Percentiles rank a stretch among this genome's conserved stretches.
phyloP scores from a whole-genome alignment of 2,113 vertebrate genomes.

The Protomyctophum bolini region DNA sequence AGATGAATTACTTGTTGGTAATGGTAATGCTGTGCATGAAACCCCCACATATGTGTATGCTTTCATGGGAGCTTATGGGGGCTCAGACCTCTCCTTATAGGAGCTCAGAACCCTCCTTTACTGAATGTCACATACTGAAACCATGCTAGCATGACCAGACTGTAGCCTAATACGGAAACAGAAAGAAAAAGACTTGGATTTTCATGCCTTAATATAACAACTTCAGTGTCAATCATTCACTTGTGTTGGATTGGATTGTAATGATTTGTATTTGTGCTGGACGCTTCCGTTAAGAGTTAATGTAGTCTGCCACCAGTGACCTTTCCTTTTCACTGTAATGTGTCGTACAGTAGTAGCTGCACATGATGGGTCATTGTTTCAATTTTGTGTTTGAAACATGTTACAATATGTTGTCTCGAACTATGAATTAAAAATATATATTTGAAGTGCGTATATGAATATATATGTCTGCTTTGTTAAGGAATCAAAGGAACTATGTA shows the following conservation, averaged over 20 bases:
- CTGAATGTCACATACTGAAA: too few relatives aligned
- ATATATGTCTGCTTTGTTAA: too few relatives aligned
- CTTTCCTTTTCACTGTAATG: not conserved
- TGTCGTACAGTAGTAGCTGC: not conserved
- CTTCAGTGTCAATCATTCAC: not conserved
- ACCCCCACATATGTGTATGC: too few relatives aligned
- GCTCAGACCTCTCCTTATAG: too few relatives aligned
- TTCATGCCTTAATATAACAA: not conserved
- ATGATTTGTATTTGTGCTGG: not conserved
- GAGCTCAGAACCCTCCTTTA: too few relatives aligned
- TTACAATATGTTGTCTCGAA: slow-evolving; percentile 5
- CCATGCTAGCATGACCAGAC: too few relatives aligned
- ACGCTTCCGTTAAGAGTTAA: not conserved
- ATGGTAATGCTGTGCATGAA: too few relatives aligned
- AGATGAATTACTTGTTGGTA: too few relatives aligned
- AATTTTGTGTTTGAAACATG: slow-evolving; percentile 19
- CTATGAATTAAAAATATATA: slow-evolving; percentile 36
- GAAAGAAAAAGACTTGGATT: not conserved
- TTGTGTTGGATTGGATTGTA: not conserved
- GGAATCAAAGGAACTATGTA: too few relatives aligned
- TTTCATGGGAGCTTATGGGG: too few relatives aligned
- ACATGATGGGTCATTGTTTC: not conserved
- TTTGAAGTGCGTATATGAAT: not conserved
- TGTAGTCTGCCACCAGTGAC: not conserved
- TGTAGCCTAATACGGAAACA: not conserved